Conservation (phyloP, 2,113 vertebrate genomes). For the Aptenodytes patagonicus region DNA sequence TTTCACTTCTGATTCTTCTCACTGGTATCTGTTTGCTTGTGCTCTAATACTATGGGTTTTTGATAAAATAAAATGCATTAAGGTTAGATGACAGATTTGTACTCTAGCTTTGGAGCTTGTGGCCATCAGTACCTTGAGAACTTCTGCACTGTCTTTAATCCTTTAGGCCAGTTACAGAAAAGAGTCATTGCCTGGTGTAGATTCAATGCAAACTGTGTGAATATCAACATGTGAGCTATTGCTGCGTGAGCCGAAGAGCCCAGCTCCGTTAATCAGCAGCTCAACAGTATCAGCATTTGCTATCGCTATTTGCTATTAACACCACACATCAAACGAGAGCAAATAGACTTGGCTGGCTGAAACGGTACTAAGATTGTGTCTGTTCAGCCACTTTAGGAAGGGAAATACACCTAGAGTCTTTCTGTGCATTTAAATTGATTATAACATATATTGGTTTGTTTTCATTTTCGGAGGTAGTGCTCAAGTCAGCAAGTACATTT, state of each 20-base stretch:
- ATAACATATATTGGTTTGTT: neutral
- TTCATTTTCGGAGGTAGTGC: neutral
- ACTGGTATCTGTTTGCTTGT: neutral
- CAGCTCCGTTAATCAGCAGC: neutral
- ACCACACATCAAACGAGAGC: neutral
- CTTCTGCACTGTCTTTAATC: neutral
- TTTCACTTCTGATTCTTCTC: neutral
- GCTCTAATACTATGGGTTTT: neutral
- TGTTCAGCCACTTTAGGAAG: neutral
- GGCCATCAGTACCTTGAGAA: neutral
- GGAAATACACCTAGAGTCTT: neutral
- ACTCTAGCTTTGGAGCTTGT: neutral
- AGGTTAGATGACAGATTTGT: neutral
- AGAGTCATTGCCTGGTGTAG: neutral
- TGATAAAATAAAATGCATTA: neutral
- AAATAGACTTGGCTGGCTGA: neutral
- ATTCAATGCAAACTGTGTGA: neutral
- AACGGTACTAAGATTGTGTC: neutral
- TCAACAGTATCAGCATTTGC: neutral
- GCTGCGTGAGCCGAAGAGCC: neutral
- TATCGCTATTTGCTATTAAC: neutral
- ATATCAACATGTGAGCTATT: neutral
- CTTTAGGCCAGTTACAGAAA: neutral
- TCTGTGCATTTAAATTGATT: neutral
- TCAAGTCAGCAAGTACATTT: neutral